Evolutionary conservation across 2,888 invertebrate species (phyloP).

Genomic region (Empis livida): DNA sequence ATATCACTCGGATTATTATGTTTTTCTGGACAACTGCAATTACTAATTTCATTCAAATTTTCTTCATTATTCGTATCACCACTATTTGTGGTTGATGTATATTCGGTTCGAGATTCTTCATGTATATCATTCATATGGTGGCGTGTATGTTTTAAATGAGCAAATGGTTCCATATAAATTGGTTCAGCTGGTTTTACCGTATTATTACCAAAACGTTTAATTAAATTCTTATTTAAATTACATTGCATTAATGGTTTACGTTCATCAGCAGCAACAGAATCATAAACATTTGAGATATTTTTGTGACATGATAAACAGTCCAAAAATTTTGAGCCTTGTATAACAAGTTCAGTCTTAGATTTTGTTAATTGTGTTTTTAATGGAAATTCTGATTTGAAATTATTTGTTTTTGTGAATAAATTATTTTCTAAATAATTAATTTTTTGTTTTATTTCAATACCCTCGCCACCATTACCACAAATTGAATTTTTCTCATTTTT

Average conservation of each 20-base stretch:
- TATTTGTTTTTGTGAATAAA: conserved; percentile 18
- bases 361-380: conserved; percentile 12
- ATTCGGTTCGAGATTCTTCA: conserved; percentile 5
- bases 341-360: conserved; percentile 17
- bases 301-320: conserved; percentile 17
- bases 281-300: conserved; percentile 14
- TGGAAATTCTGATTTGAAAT: conserved; percentile 16
- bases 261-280: conserved; percentile 14
- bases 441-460: conserved; percentile 16
- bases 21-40: conserved; percentile 16
- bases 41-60: conserved; percentile 8
- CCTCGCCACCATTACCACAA: not conserved
- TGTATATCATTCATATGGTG: too few species aligned
- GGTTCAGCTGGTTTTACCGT: conserved; percentile 13
- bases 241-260: conserved; percentile 11
- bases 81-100: not conserved
- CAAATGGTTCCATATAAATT: conserved; percentile 22
- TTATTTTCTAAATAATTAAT: conserved; percentile 16
- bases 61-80: conserved; percentile 6
- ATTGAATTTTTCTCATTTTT: not conserved
- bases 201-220: conserved; percentile 9
- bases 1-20: conserved; percentile 15
- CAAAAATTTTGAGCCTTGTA: conserved; percentile 15
- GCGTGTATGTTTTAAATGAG: conserved; percentile 18
- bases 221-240: conserved; percentile 7